A percentile compares a stretch with the other conserved stretches of the same genome.
Evolutionary conservation across 2,888 invertebrate species (phyloP).

Genomic region (Hyppa rectilinea): DNA sequence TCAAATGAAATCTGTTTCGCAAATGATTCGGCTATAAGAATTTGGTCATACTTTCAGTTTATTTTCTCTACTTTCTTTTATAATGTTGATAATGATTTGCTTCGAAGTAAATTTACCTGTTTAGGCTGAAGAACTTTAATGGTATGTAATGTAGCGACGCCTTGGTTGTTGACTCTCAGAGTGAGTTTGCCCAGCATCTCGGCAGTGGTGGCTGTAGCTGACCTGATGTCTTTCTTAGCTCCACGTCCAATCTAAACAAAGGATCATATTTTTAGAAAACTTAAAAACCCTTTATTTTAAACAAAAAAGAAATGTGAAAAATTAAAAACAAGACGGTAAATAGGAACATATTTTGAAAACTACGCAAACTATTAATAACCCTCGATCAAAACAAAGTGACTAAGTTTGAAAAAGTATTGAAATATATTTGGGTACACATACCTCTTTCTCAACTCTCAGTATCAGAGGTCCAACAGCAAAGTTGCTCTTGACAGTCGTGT

Average conservation of each 20-base stretch:
- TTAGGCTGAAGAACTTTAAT: conserved; percentile 96
- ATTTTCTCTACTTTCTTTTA: conserved; percentile 11
- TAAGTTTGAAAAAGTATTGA: too few relatives aligned
- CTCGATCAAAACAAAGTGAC: too few relatives aligned
- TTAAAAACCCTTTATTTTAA: not conserved
- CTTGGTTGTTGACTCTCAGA: conserved; percentile 94
- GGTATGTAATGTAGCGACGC: conserved; percentile 95
- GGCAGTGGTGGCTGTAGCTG: conserved; percentile 96
- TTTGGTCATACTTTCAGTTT: conserved; percentile 31
- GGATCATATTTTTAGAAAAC: not conserved
- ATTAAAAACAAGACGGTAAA: not conserved
- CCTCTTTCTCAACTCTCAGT: conserved; percentile 95
- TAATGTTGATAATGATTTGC: not conserved
- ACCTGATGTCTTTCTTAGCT: conserved; percentile 95
- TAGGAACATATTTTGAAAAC: not conserved
- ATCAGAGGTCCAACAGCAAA: conserved; percentile 95
- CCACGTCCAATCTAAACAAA: conserved; percentile 93
- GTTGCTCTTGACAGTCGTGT: conserved; percentile 95
- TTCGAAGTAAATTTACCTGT: conserved; percentile 91
- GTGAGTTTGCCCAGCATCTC: conserved; percentile 96
- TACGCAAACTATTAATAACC: not conserved
- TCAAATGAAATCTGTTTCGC: conserved; percentile 5
- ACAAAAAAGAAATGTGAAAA: not conserved
- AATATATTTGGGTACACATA: conserved; percentile 70
- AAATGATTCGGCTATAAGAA: not conserved